Base-by-base conservation (phyloP, 1,140 invertebrate species). In the Caerostris extrusa region DNA sequence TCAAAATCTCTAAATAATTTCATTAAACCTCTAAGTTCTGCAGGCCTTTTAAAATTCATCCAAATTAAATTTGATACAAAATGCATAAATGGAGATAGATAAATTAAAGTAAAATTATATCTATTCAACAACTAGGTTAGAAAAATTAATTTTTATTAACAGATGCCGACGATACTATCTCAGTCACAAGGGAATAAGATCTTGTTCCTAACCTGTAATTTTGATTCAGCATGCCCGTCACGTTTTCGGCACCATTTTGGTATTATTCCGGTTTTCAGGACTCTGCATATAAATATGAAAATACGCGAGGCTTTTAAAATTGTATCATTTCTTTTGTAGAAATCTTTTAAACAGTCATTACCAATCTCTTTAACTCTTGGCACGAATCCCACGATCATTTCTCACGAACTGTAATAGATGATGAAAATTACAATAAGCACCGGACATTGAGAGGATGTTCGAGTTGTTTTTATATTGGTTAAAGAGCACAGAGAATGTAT, bases 341-440 rank as follows among this genome's bases (percentile, higher is more conserved):
- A 50, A 77, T 77, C 34, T 50, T 7, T 77, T 77, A 77, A 77
- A 50, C 50, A 77, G 71, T 77, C 71, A 77, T 77, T 77, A 77
- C 71, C 71, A 77, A 53, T 10, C 71, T 77, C 7, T 77, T 77
- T 77, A 12, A 53, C 34, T 53, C 34, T 77, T 77, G 5, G 34
- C 10, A 77, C 71, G 34, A 77, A 77, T 77, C 34, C 4, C 10
- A 50, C 34, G 50, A 5, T 12, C 34, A 77, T 53, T 77, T 77
- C 12, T 77, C 7, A 77, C 5, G 19, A 77, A 77, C 34, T 50
- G 71, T 53, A 77, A 50, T 14, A 50, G 8, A 71, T 34, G 34
- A 6, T 77, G 8, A 6, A 67, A 67, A 67, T 14, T n/a, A 6
- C 7, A 67, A 67, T 67, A 67, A 67, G 14, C n/a, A 67, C 14